These are phyloP conservation scores for Plecotus auritus DNA, from an alignment of 2,113 vertebrate species.

Conservation along the genomic window DNA sequence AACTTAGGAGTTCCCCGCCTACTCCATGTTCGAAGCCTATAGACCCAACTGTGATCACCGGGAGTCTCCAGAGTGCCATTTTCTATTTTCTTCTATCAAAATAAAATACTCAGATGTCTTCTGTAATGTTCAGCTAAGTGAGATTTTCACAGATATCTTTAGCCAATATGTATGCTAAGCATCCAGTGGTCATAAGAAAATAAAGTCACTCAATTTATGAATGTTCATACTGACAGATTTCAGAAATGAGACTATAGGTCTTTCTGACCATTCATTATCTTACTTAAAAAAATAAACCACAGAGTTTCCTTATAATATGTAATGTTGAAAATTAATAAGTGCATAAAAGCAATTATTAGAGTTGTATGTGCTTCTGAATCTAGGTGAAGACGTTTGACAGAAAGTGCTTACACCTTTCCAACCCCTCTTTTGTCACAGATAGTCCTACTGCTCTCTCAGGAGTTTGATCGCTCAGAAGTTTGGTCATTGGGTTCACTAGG, in stretches of 20 bases:
- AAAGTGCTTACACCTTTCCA: background rate
- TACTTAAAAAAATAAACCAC: conserved; percentile 13
- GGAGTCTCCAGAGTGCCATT: background rate
- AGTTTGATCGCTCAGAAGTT: background rate
- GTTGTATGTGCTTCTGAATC: background rate
- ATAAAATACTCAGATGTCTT: background rate
- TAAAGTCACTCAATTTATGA: background rate
- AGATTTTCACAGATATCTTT: background rate
- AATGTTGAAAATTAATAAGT: background rate
- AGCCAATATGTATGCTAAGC: background rate
- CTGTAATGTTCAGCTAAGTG: background rate
- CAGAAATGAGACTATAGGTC: background rate
- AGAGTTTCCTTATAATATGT: background rate
- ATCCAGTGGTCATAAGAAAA: background rate
- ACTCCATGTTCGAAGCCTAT: background rate
- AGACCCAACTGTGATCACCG: background rate
- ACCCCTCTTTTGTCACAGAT: background rate
- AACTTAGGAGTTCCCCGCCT: background rate
- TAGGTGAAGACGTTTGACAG: background rate
- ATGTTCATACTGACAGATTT: background rate
- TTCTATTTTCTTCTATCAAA: background rate
- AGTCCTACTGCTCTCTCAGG: background rate
- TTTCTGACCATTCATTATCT: background rate
- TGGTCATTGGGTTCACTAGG: background rate
- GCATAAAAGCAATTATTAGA: background rate